Evolutionary conservation across 2,888 invertebrate species (phyloP).

Genomic region (Melanostoma mellinum): DNA sequence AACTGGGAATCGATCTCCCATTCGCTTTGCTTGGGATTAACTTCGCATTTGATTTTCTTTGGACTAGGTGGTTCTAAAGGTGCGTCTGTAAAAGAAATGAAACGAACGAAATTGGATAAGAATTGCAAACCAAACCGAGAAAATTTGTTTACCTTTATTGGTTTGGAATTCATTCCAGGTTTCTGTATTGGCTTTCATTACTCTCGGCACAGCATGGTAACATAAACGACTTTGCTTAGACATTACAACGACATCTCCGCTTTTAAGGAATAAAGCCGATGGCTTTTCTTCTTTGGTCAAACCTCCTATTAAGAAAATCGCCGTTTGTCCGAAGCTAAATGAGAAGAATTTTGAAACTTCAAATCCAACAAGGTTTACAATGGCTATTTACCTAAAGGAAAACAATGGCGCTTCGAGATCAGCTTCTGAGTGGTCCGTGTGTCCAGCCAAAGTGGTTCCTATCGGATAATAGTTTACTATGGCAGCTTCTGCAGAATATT

Average conservation of each 20-base stretch:
- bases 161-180: conserved; percentile 83
- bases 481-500: conserved; percentile 93
- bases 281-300: conserved; percentile 86
- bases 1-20: conserved; percentile 74
- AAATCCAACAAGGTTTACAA: background rate
- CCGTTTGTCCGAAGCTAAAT: conserved; percentile 95
- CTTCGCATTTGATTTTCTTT: conserved; percentile 55
- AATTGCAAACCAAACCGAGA: conserved; percentile 74
- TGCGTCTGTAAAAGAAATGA: conserved; percentile 4
- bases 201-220: conserved; percentile 97
- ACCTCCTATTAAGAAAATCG: conserved; percentile 96
- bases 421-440: conserved; percentile 96
- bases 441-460: conserved; percentile 95
- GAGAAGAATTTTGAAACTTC: background rate
- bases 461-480: conserved; percentile 98
- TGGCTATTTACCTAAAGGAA: conserved; percentile 88
- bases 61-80: conserved; percentile 43
- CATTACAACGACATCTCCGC: conserved; percentile 97
- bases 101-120: background rate
- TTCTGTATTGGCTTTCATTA: conserved; percentile 84
- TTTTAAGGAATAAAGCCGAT: conserved; percentile 88
- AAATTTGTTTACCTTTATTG: conserved; percentile 72
- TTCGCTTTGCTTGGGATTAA: conserved; percentile 23
- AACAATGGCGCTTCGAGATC: conserved; percentile 93
- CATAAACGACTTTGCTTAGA: conserved; percentile 90